phyloP scores from a whole-genome alignment of 1,140 invertebrate genomes.

The Orius insidiosus region DNA sequence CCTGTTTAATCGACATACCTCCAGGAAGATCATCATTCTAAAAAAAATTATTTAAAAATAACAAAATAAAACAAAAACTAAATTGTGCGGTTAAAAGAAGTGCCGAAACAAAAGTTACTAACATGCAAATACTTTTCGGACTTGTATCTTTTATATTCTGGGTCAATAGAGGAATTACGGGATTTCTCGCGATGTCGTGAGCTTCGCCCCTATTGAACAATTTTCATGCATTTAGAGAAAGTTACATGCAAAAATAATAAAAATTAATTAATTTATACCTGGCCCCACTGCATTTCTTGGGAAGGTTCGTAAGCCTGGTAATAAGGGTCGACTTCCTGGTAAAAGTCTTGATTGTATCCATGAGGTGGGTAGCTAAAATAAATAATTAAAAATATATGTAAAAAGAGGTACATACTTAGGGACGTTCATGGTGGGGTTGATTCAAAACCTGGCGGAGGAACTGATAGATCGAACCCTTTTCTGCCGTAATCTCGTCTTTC shows the following conservation, averaged over 20 bases:
- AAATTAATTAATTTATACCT: constrained; percentile 11
- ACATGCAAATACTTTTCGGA: neutral
- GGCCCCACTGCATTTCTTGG: constrained; percentile 49
- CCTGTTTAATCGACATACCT: constrained; percentile 16
- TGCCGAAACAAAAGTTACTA: neutral
- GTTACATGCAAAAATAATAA: neutral
- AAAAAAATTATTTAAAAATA: no score
- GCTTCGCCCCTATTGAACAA: neutral
- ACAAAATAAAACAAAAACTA: neutral
- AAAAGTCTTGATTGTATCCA: constrained; percentile 17
- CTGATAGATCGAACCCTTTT: constrained; percentile 30
- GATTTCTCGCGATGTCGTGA: constrained; percentile 7
- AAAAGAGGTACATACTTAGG: neutral
- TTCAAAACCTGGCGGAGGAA: constrained; percentile 33
- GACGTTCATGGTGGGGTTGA: constrained; percentile 28
- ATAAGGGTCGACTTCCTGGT: constrained; percentile 35
- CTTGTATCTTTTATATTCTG: constrained; percentile 1
- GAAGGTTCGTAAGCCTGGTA: constrained; percentile 54
- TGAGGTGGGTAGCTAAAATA: constrained; percentile 11
- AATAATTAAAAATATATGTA: neutral
- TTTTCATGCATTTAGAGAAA: constrained; percentile 1
- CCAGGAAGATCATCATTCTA: constrained; percentile 8
- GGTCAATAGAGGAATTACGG: neutral
- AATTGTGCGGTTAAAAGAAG: neutral
- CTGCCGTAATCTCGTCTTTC: constrained; percentile 67